Conservation (phyloP, 2,113 vertebrate genomes). For the Electrona antarctica region DNA sequence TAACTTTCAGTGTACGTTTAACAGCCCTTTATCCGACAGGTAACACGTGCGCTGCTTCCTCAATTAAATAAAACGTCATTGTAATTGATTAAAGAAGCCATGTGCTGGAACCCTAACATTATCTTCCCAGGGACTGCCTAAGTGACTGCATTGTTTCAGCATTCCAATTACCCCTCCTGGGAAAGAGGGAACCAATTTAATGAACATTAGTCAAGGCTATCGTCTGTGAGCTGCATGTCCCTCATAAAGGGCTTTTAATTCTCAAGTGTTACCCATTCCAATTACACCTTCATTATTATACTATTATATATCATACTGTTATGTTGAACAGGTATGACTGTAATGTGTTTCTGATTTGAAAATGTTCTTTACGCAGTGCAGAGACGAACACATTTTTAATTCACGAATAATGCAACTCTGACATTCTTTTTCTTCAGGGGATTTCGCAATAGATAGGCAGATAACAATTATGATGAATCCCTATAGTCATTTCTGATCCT, state of each 20-base stretch:
- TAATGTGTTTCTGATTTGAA: no score
- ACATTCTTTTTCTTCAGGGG: neutral
- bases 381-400: neutral
- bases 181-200: slow-evolving; percentile 5
- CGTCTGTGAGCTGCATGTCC: neutral
- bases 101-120: neutral
- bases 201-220: slow-evolving; percentile 15
- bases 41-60: neutral
- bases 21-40: neutral
- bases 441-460: neutral
- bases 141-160: neutral
- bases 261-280: no score
- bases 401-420: neutral
- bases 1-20: neutral
- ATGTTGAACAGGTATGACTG: no score
- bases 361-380: neutral
- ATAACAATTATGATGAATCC: neutral
- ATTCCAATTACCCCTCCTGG: slow-evolving; percentile 1
- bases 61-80: neutral
- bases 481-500: neutral
- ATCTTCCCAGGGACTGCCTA: neutral
- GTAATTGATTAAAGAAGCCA: neutral
- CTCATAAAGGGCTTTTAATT: no score
- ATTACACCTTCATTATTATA: no score
- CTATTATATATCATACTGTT: no score